Percentiles rank a stretch among this genome's conserved stretches.
Evolutionary conservation across 2,888 invertebrate species (phyloP).

Genomic region (Octodonta nipae): DNA sequence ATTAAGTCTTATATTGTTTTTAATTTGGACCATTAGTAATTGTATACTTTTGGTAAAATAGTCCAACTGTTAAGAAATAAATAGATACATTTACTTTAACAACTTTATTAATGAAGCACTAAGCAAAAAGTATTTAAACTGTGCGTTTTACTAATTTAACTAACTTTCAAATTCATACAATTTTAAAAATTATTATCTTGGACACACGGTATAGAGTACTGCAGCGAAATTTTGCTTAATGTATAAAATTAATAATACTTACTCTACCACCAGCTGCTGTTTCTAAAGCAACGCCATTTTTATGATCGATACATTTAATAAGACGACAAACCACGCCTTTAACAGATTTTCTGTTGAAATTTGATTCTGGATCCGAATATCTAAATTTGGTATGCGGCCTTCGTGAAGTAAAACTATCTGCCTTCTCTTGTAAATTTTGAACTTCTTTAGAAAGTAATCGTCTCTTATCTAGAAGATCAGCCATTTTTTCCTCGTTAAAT

Average conservation of each 20-base stretch:
- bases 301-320: slow-evolving; percentile 57
- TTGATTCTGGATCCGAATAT: slow-evolving; percentile 64
- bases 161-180: too few species aligned
- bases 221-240: too few species aligned
- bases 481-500: slow-evolving; percentile 49
- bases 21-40: too few species aligned
- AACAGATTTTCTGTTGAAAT: slow-evolving; percentile 54
- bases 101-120: too few species aligned
- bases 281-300: slow-evolving; percentile 66
- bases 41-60: too few species aligned
- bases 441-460: slow-evolving; percentile 43
- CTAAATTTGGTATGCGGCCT: slow-evolving; percentile 50
- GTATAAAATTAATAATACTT: slow-evolving; percentile 29
- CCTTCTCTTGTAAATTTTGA: slow-evolving; percentile 40
- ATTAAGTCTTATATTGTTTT: too few species aligned
- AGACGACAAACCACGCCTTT: slow-evolving; percentile 70
- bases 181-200: too few species aligned
- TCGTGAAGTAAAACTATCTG: slow-evolving; percentile 45
- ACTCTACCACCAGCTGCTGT: slow-evolving; percentile 76
- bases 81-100: too few species aligned
- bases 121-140: too few species aligned
- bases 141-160: too few species aligned
- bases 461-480: slow-evolving; percentile 39
- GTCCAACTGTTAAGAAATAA: too few species aligned
- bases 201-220: too few species aligned